Evolutionary conservation across 2,888 invertebrate species (phyloP).

Genomic region (Aporophyla lueneburgensis): DNA sequence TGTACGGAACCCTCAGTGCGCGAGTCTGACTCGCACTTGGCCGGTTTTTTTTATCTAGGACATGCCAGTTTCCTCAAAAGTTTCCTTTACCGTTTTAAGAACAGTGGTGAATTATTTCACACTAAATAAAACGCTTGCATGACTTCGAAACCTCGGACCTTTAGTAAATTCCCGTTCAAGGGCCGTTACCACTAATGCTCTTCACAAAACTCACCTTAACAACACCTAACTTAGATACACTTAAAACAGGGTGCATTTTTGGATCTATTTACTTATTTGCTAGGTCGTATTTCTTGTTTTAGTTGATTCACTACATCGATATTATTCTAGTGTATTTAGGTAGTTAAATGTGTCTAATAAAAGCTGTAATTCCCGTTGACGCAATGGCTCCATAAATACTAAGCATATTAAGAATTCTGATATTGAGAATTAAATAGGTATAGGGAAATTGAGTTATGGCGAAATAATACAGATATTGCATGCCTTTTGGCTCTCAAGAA

Average conservation of each 20-base stretch:
- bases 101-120: no score
- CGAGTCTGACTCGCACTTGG: no score
- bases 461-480: not conserved
- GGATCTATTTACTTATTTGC: not conserved
- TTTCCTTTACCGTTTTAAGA: no score
- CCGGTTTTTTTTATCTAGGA: no score
- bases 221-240: no score
- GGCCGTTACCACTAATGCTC: no score
- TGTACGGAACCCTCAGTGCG: no score
- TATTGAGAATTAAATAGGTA: not conserved
- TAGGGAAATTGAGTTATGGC: constrained; percentile 18
- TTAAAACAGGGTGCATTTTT: not conserved
- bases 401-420: not conserved
- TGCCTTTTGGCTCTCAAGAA: not conserved
- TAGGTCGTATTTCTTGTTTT: not conserved
- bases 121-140: no score
- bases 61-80: no score
- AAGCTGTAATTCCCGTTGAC: not conserved
- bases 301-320: not conserved
- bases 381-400: not conserved
- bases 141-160: no score
- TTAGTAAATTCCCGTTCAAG: no score
- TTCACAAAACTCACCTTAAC: not conserved
- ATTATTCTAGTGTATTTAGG: not conserved
- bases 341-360: not conserved